Percentiles rank a stretch among this genome's conserved stretches.
Conservation (phyloP, 2,888 invertebrate genomes). For the Parochlus steinenii region DNA sequence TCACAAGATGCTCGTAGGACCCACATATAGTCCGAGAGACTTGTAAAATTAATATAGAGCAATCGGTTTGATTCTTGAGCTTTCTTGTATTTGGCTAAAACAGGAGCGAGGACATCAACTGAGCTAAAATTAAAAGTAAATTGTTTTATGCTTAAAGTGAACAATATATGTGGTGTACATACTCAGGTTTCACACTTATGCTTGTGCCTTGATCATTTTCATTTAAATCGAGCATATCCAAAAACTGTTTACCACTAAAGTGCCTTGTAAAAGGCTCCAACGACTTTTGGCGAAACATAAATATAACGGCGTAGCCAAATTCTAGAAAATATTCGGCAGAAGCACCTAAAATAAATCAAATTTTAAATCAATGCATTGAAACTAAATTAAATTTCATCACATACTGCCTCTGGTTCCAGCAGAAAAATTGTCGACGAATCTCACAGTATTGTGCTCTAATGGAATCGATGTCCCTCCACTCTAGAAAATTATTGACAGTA, state of each 20-base stretch:
- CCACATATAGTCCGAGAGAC: slow-evolving; percentile 86
- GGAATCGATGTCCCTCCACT: too few relatives aligned
- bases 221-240: slow-evolving; percentile 58
- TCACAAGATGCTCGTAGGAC: slow-evolving; percentile 67
- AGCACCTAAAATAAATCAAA: too few relatives aligned
- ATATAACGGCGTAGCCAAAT: slow-evolving; percentile 78
- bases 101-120: slow-evolving; percentile 51
- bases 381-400: too few relatives aligned
- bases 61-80: slow-evolving; percentile 58
- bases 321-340: slow-evolving; percentile 92
- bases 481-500: too few relatives aligned
- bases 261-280: slow-evolving; percentile 83
- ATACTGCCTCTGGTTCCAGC: slow-evolving; percentile 90
- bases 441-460: slow-evolving; percentile 88
- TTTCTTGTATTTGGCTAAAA: slow-evolving; percentile 61
- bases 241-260: slow-evolving; percentile 59
- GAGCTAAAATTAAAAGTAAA: slow-evolving; percentile 28
- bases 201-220: slow-evolving; percentile 45
- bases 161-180: neutral
- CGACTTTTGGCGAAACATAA: slow-evolving; percentile 79
- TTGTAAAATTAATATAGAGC: slow-evolving; percentile 62
- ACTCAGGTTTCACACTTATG: slow-evolving; percentile 37
- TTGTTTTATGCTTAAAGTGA: neutral
- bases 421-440: slow-evolving; percentile 98
- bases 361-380: too few relatives aligned